Evolutionary conservation across 2,113 vertebrate species (phyloP).

Genomic region (Microtus ochrogaster): DNA sequence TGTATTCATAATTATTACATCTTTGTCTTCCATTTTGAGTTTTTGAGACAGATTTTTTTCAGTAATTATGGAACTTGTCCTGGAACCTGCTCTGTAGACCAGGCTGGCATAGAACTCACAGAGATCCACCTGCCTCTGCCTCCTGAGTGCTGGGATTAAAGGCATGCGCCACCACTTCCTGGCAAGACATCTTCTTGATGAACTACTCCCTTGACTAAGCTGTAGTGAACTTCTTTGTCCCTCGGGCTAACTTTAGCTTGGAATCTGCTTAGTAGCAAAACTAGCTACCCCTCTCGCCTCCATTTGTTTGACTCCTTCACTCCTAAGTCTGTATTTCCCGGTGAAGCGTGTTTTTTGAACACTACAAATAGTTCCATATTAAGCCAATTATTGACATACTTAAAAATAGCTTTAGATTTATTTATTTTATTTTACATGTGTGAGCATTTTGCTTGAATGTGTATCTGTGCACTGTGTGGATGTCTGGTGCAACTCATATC

Average conservation of each 20-base stretch:
- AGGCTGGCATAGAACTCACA: too few relatives aligned
- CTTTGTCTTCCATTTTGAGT: too few relatives aligned
- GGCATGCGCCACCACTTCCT: too few relatives aligned
- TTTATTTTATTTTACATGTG: neutral
- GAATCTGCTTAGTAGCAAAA: neutral
- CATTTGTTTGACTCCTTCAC: neutral
- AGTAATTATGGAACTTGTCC: too few relatives aligned
- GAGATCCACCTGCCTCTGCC: too few relatives aligned
- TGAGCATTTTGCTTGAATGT: neutral
- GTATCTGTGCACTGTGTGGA: neutral
- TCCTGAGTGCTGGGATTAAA: too few relatives aligned
- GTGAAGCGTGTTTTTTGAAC: neutral
- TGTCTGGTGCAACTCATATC: too few relatives aligned
- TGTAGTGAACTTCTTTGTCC: neutral
- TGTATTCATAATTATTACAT: neutral
- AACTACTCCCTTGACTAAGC: neutral
- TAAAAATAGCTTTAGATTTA: neutral
- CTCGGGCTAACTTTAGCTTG: neutral
- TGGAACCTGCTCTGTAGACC: too few relatives aligned
- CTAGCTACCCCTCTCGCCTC: neutral
- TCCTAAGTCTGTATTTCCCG: neutral
- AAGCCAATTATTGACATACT: neutral
- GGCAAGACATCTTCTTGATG: neutral
- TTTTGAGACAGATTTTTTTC: too few relatives aligned
- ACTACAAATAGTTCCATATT: neutral